Conservation (phyloP, 1,140 invertebrate genomes). For the Microplitis demolitor region DNA sequence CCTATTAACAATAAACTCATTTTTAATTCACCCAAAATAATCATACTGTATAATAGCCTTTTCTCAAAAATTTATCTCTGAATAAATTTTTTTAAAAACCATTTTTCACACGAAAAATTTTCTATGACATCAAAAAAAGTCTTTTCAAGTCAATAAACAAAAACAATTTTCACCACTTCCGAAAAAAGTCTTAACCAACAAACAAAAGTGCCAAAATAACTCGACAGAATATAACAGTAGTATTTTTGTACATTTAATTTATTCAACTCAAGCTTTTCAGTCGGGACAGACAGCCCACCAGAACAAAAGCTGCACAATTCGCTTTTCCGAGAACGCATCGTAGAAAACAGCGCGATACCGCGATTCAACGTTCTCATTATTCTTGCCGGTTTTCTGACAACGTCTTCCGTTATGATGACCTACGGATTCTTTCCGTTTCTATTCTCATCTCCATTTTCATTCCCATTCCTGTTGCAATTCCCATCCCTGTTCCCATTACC, state of each 20-base stretch:
- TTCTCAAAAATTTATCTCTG: too few species aligned
- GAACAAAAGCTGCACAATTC: slow-evolving; percentile 9
- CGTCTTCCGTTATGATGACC: not conserved
- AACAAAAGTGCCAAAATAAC: not conserved
- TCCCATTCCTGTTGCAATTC: too few species aligned
- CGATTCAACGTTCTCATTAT: slow-evolving; percentile 20
- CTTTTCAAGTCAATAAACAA: too few species aligned
- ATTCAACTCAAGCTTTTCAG: slow-evolving; percentile 19
- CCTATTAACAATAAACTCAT: too few species aligned
- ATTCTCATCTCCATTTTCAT: too few species aligned
- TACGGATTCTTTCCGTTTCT: not conserved
- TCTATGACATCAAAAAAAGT: too few species aligned
- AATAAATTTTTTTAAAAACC: too few species aligned
- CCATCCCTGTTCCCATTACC: too few species aligned
- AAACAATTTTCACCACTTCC: too few species aligned
- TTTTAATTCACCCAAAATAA: too few species aligned
- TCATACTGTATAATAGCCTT: too few species aligned
- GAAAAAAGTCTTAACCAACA: not conserved
- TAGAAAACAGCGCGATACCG: not conserved
- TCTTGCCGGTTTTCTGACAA: slow-evolving; percentile 1
- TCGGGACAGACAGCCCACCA: not conserved
- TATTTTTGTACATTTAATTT: slow-evolving; percentile 24
- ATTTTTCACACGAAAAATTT: too few species aligned
- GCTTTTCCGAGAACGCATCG: not conserved
- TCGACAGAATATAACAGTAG: slow-evolving; percentile 8